Base-by-base conservation (phyloP, 2,797 vertebrate genomes). In the Xiphorhynchus erythropygius region DNA sequence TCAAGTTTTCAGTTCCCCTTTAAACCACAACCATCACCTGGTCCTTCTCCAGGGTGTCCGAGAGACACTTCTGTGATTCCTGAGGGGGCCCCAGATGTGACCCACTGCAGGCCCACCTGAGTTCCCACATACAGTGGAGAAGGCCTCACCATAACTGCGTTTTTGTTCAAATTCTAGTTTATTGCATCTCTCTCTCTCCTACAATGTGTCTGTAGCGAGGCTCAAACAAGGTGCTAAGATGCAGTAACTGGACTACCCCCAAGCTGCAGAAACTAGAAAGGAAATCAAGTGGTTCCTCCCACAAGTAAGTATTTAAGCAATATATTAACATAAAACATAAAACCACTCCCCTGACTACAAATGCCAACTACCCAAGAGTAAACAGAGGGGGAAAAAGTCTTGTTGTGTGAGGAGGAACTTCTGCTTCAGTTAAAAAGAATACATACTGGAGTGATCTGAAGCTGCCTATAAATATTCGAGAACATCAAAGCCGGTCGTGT, bases 401-500 rank as follows among this genome's bases (percentile, higher is more conserved):
- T 92, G 80, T 57, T 96, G 87, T 96, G 91, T 76, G 95, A 97
- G 93, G 87, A 96, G 87, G 90, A 97, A 97, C 96, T 98, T 96
- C 91, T 97, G 97, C 95, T 98, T 91, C 90, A 97, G 93, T 96
- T 97, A 83, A 79, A 95, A 96, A 95, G 96, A 96, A 96, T 80
- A 94, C 95, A 97, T 65, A 96, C 93, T 95, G 94, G 96, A 98
- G 96, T 97, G 97, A 98, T 98, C 97, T 98, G 95, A 97, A 97
- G 95, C 97, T 97, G 97, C 97, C 97, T 98, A 98, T 97, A 98
- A 98, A 98, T 98, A 98, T 98, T 97, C 95, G 32, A 96, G 97
- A 98, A 98, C 98, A 98, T 99, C 98, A 98, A 99, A 99, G 98
- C 93, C 80, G 18, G 94, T 97, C 97, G 97, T 97, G 97, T 97